phyloP scores from a whole-genome alignment of 2,113 vertebrate genomes.

The Hiodon alosoides region DNA sequence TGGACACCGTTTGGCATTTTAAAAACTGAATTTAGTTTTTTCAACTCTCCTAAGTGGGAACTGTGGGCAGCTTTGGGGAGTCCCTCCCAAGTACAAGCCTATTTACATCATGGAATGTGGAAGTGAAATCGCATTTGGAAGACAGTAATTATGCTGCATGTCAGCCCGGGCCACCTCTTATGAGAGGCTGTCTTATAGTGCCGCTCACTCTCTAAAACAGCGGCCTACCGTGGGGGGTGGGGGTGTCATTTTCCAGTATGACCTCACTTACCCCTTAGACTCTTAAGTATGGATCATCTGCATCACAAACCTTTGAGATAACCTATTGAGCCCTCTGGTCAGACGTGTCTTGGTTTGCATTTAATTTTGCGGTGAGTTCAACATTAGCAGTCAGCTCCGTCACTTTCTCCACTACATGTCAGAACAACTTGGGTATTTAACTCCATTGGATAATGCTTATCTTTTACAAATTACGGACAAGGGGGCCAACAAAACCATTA shows the following conservation, averaged over 20 bases:
- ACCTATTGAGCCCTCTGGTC: background rate
- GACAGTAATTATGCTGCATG: background rate
- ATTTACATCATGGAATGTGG: background rate
- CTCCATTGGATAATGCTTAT: slow-evolving; percentile 33
- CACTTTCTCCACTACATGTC: slow-evolving; percentile 23
- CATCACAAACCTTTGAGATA: too few relatives aligned
- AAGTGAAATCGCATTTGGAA: background rate
- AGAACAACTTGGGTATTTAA: slow-evolving; percentile 19
- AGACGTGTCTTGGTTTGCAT: background rate
- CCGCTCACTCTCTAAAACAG: background rate
- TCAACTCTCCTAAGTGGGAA: background rate
- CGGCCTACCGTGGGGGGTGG: background rate
- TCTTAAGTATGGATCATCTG: too few relatives aligned
- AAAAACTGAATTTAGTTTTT: too few relatives aligned
- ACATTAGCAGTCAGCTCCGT: slow-evolving; percentile 45
- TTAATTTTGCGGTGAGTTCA: slow-evolving; percentile 15
- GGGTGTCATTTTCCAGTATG: background rate
- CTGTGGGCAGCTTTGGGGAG: background rate
- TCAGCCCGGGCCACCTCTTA: background rate
- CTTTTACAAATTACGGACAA: slow-evolving; percentile 44
- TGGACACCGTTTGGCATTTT: too few relatives aligned
- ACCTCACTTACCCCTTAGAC: background rate
- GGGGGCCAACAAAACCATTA: slow-evolving; percentile 41
- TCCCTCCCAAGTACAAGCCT: background rate
- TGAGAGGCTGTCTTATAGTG: background rate